Evolutionary conservation across 2,888 invertebrate genomes (phyloP).

Genomic region (Troglohyphantes excavatus): DNA sequence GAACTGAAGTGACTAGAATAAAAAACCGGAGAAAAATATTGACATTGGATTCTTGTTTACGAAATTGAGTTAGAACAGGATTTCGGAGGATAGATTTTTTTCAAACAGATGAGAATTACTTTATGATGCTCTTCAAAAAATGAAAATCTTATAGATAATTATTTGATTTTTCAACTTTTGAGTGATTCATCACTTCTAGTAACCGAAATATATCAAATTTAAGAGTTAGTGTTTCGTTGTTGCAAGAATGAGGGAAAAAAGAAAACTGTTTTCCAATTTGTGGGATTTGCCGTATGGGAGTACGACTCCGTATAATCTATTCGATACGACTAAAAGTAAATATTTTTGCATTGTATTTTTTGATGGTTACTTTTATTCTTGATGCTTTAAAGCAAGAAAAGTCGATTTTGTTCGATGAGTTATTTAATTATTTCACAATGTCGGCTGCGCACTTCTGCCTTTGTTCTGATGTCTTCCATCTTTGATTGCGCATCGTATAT

Average conservation of each 20-base stretch:
- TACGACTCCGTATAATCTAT: slow-evolving; percentile 69
- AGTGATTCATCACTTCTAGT: background rate
- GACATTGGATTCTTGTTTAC: slow-evolving; percentile 68
- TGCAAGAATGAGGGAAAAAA: slow-evolving; percentile 20
- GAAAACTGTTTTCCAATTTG: slow-evolving; percentile 57
- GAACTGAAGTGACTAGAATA: slow-evolving; percentile 20
- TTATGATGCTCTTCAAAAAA: background rate
- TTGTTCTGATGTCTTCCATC: background rate
- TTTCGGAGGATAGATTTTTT: background rate
- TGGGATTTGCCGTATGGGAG: slow-evolving; percentile 72
- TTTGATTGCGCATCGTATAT: background rate
- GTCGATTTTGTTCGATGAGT: background rate
- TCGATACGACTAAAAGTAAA: slow-evolving; percentile 79
- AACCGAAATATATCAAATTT: background rate
- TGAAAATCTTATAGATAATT: background rate
- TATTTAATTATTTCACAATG: background rate
- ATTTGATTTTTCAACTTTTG: background rate
- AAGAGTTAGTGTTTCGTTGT: background rate
- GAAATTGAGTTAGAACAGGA: slow-evolving; percentile 25
- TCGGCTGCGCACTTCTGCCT: background rate
- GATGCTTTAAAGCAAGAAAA: background rate
- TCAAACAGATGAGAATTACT: background rate
- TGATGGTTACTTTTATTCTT: background rate
- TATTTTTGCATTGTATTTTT: slow-evolving; percentile 6
- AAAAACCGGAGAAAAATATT: slow-evolving; percentile 27